Evolutionary conservation across 1,140 invertebrate species (phyloP), one percentile per base, ranked within the genome.

Genomic region (Lasioglossum baleicum): DNA sequence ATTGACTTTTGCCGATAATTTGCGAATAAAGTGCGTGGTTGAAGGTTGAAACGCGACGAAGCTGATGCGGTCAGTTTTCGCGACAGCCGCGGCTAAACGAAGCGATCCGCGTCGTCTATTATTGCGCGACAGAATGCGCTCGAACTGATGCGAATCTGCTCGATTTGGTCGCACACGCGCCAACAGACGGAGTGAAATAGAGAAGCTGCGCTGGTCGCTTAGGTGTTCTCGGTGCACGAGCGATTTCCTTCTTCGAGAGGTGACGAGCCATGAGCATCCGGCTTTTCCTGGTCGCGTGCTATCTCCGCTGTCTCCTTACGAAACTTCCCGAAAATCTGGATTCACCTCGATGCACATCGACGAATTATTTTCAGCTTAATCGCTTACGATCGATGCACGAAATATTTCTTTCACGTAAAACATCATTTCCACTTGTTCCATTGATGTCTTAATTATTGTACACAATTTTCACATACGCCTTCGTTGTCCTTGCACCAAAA

Each of bases 101-200:
- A 2, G n/a, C n/a, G 20, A 20, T 7, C 10, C 20, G 53, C n/a
- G 65, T 22, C 56, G 48, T 53, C 75, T 72, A 72, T 72, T 72
- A 65, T 64, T 78, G 68, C 68, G 75, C 75, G 42, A 31, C 17
- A 64, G 60, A 64, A n/a, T n/a, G 75, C 60, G 68, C 60, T 64
- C 68, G 44, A 64, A 35, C 42, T 70, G 65, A 51, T 58, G 58
- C 75, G 53, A 53, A 44, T 77, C 53, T 42, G 51, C 58, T 70
- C 68, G 75, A 78, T 56, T 78, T 65, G 68, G 60, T 48, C 11
- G 31, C 26, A 15, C 26, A 26, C 26, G 26, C 26, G 26, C 26
- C 26, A 26, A 26, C 26, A 26, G 26, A 26, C 60, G 60, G 20
- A 42, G 17, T 15, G 67, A 15, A 26, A 64, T 48, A 26, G 68